Base-by-base conservation (phyloP, 1,140 invertebrate species). In the Euura saliciscinereae region DNA sequence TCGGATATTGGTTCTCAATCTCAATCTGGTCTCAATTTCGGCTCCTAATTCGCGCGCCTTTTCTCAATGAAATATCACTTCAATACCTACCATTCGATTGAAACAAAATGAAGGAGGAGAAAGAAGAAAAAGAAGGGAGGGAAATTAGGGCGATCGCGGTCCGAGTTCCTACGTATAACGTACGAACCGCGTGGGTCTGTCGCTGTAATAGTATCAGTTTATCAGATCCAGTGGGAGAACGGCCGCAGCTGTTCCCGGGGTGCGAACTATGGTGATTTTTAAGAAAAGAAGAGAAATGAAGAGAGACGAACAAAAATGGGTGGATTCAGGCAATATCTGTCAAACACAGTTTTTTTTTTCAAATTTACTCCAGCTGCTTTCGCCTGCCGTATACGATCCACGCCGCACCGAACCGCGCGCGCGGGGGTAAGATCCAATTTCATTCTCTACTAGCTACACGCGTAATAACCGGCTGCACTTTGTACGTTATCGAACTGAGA, bases 221-320 rank as follows among this genome's bases (percentile, higher is more conserved):
- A 87, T 87, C 86, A 85, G 83, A 83, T 81, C 77, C 75, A 78
- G 78, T 73, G 77, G 75, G 77, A 76, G 77, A 71, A 67, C 43
- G 66, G 75, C 68, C 82, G 84, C 86, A 87, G 85, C 83, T 86
- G 85, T 84, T 86, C 77, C 80, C 76, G 71, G 28, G 51, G 51
- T 44, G 13, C 70, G 73, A 76, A 79, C 73, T 85, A 86, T 85
- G 84, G 80, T 85, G 86, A 87, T 87, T 85, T 74, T 67, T 43
- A 68, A 71, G 73, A 73, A 28, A 10, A 68, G 70, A 70, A 74
- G 68, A 28, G 43, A 44, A 42, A 8, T n/a, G 44, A 5, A 66
- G 44, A 70, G 46, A 74, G 67, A 73, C 42, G n/a, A 70, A 67
- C 43, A 44, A 42, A 67, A 42, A 3, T 28, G 11, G 28, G 11